Base-by-base conservation (phyloP, 2,113 vertebrate species). In the Sakesphorus luctuosus region DNA sequence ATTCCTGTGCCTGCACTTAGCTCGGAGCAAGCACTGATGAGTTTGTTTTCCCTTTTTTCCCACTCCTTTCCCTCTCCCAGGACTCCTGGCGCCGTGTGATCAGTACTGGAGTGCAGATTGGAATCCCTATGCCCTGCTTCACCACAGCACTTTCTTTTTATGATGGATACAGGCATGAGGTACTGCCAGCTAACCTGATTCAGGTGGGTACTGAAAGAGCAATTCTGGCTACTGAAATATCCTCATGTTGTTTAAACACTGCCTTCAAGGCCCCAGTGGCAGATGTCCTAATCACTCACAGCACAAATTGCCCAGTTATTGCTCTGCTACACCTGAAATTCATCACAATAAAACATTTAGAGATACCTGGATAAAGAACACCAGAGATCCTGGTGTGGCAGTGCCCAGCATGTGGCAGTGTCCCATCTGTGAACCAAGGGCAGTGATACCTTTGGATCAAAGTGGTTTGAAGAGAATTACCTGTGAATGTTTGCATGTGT, bases 41-140 rank as follows among this genome's bases (percentile, higher is more conserved):
- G 7, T 49, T 77, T 44, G 13, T 40, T 52, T 16, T 36, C 4
- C 4, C 75, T 44, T 52, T 18, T 43, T 7, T 4, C 11, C 36
- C 2, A 3, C 1, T 25, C 40, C 7, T 38, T 7, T 59, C 23
- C 33, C 71, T 46, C 31, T 53, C 5, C 7, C 89, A 99, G 99
- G 99, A 98, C 33, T 99, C 99, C 2, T 99, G 99, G 99, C 98
- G 99, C 69, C 98, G 97, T 69, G 97, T 98, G 3, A 95, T 99
- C 86, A 98, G 99, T 78, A 98, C 98, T 2, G 99, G 99, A 4
- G 98, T 99, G 47, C 98, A 99, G 97, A 95, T 97, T 7, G 99
- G 99, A 23, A 99, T 99, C 89, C 99, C 99, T 12, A 99, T 99
- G 99, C 99, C 99, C 43, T 99, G 99, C 88, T 99, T 99, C 98